Conservation (phyloP, 2,888 invertebrate species). For the Eugnorisma glareosa region DNA sequence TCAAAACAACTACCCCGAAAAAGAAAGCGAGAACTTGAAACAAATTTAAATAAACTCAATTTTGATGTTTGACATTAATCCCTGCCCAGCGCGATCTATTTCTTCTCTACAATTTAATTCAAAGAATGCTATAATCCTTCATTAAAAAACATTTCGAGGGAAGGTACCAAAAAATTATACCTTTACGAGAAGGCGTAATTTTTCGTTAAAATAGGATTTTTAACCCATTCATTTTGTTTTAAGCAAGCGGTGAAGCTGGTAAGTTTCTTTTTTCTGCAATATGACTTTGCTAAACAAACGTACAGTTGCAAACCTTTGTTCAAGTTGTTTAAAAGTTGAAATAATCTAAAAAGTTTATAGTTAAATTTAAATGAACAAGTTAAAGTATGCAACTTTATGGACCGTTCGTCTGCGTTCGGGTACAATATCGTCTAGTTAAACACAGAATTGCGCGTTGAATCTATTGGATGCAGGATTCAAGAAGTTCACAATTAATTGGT, state of each 20-base stretch:
- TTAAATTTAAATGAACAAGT: conserved; percentile 2
- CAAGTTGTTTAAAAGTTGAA: not conserved
- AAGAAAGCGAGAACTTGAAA: not conserved
- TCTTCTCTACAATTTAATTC: not conserved
- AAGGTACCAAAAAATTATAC: not conserved
- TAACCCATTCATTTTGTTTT: too few species aligned
- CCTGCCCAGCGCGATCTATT: not conserved
- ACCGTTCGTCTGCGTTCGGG: conserved; percentile 5
- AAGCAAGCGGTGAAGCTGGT: not conserved
- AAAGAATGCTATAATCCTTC: conserved; percentile 4
- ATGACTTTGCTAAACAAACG: not conserved
- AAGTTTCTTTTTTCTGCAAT: not conserved
- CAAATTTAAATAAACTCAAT: conserved; percentile 15
- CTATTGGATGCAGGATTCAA: not conserved
- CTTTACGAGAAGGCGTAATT: too few species aligned
- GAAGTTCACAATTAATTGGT: not conserved
- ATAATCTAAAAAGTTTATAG: not conserved
- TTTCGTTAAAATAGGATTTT: too few species aligned
- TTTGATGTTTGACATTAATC: conserved; percentile 14
- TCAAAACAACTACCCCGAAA: not conserved
- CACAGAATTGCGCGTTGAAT: not conserved
- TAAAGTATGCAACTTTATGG: conserved; percentile 13
- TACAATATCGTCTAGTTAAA: conserved; percentile 8
- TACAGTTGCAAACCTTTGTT: not conserved
- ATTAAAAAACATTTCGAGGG: not conserved